phyloP scores from a whole-genome alignment of 2,888 invertebrate genomes.

The Acronicta leporina region DNA sequence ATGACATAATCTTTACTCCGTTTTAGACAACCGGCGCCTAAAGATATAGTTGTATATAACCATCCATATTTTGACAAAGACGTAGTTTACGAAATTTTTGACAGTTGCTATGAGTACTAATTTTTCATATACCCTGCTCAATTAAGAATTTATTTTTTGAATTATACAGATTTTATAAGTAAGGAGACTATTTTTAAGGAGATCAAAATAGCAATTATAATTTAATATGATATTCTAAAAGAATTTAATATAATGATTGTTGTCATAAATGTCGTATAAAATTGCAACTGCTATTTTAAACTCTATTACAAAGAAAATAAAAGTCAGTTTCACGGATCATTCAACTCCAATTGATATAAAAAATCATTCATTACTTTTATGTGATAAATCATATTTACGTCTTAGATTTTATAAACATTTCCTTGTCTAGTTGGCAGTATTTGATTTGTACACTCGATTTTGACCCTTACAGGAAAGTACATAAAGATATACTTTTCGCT shows the following conservation, averaged over 20 bases:
- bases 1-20: no score
- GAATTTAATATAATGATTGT: background rate
- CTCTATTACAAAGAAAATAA: constrained; percentile 14
- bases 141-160: background rate
- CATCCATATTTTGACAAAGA: no score
- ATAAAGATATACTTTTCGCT: background rate
- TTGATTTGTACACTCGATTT: constrained; percentile 38
- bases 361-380: constrained; percentile 17
- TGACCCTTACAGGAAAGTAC: background rate
- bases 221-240: background rate
- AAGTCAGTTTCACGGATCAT: constrained; percentile 24
- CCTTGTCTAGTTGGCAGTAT: constrained; percentile 31
- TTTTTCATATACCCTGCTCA: no score
- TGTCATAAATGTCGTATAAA: constrained; percentile 1
- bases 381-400: constrained; percentile 18
- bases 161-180: constrained; percentile 23
- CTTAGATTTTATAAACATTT: constrained; percentile 24
- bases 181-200: constrained; percentile 23
- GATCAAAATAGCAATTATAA: constrained; percentile 14
- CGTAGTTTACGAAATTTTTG: no score
- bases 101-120: no score
- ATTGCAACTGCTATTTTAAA: constrained; percentile 18
- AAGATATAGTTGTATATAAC: no score
- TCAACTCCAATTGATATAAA: constrained; percentile 16
- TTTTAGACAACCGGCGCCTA: no score